Evolutionary conservation across 2,113 vertebrate genomes (phyloP).

Genomic region (Progne subis): DNA sequence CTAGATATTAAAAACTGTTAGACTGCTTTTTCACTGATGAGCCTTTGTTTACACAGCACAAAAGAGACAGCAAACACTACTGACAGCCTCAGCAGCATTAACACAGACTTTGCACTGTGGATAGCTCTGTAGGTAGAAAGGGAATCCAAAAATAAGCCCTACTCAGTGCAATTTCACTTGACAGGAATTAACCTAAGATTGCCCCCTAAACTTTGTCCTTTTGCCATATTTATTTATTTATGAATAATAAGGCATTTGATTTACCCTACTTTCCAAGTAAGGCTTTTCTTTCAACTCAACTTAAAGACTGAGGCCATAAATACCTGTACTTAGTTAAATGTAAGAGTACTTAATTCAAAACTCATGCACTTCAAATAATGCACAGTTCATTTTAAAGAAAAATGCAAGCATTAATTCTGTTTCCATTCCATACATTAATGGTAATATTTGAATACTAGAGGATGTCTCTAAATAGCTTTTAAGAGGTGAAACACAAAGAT

Average conservation of each 20-base stretch:
- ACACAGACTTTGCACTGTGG: not conserved
- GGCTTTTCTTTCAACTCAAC: not conserved
- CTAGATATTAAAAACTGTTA: not conserved
- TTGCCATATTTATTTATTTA: not conserved
- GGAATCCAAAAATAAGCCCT: not conserved
- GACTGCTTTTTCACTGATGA: not conserved
- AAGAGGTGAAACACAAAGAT: not conserved
- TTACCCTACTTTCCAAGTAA: not conserved
- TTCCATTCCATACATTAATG: not conserved
- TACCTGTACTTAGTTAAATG: not conserved
- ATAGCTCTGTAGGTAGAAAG: not conserved
- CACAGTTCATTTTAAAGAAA: not conserved
- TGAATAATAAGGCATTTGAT: not conserved
- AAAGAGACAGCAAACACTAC: not conserved
- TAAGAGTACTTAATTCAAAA: not conserved
- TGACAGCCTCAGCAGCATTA: not conserved
- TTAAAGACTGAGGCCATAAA: not conserved
- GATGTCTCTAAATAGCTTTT: not conserved
- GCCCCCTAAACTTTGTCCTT: not conserved
- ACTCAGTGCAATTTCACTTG: not conserved
- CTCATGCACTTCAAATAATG: not conserved
- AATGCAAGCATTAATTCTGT: not conserved
- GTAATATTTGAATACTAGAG: not conserved
- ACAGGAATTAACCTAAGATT: not conserved
- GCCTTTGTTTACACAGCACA: not conserved